Evolutionary conservation across 2,113 vertebrate species (phyloP).

Genomic region (Dipodomys stephensi): DNA sequence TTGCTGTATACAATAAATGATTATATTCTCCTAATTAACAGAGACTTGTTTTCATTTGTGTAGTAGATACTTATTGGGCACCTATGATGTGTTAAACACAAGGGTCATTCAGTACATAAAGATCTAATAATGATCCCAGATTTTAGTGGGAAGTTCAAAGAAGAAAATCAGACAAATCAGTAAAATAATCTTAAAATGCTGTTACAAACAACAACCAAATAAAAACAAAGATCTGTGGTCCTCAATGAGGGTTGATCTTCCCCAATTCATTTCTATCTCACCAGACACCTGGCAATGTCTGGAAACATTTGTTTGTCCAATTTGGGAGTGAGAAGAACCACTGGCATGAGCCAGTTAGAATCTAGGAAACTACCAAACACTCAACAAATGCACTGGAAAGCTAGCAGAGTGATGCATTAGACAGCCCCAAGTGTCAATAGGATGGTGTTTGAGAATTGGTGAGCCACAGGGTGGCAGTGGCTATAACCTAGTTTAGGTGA

Average conservation of each 20-base stretch:
- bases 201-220: too few species aligned
- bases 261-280: not conserved
- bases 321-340: not conserved
- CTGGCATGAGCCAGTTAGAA: not conserved
- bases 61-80: not conserved
- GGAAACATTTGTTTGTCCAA: not conserved
- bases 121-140: not conserved
- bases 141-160: not conserved
- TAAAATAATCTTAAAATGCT: conserved; percentile 24
- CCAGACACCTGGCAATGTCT: not conserved
- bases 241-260: not conserved
- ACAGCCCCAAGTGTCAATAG: not conserved
- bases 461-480: not conserved
- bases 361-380: not conserved
- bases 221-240: not conserved
- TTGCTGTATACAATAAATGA: not conserved
- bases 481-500: not conserved
- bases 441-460: not conserved
- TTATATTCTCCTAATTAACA: not conserved
- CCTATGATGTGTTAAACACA: not conserved
- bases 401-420: not conserved
- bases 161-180: conserved; percentile 4
- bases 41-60: not conserved
- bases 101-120: not conserved
- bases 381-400: not conserved